Evolutionary conservation across 2,888 invertebrate genomes (phyloP).

Genomic region (Noctua janthe): DNA sequence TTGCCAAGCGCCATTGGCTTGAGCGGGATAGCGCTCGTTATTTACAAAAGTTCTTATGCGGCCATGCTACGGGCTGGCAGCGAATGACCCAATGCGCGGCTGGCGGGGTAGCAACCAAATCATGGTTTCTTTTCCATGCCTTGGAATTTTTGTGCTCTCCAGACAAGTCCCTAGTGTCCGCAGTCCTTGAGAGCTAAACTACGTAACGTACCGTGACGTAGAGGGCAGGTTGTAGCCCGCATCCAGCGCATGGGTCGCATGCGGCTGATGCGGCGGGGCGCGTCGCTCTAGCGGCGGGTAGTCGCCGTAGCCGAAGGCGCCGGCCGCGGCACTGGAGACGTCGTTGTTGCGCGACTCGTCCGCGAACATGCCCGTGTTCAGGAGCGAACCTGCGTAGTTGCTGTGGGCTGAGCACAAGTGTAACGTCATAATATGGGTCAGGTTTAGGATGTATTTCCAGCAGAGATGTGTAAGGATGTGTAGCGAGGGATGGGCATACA

Average conservation of each 20-base stretch:
- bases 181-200: not conserved
- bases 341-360: constrained; percentile 85
- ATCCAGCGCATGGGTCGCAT: constrained; percentile 70
- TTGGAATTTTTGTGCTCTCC: not conserved
- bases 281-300: constrained; percentile 69
- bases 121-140: not conserved
- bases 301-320: constrained; percentile 74
- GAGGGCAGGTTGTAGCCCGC: constrained; percentile 82
- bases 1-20: not conserved
- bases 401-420: constrained; percentile 40
- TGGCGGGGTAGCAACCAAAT: no score
- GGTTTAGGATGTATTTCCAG: not conserved
- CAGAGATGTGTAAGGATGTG: not conserved
- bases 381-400: constrained; percentile 70
- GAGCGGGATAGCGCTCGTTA: not conserved
- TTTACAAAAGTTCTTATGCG: not conserved
- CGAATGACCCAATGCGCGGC: no score
- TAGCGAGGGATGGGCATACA: not conserved
- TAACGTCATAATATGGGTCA: constrained; percentile 6
- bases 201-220: constrained; percentile 67
- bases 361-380: constrained; percentile 80
- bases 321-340: constrained; percentile 74
- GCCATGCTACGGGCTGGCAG: not conserved
- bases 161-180: not conserved
- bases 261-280: constrained; percentile 51